Conservation (phyloP, 30 jellyfish, hydroid and myxozoan species). For the Mastigias papua region DNA sequence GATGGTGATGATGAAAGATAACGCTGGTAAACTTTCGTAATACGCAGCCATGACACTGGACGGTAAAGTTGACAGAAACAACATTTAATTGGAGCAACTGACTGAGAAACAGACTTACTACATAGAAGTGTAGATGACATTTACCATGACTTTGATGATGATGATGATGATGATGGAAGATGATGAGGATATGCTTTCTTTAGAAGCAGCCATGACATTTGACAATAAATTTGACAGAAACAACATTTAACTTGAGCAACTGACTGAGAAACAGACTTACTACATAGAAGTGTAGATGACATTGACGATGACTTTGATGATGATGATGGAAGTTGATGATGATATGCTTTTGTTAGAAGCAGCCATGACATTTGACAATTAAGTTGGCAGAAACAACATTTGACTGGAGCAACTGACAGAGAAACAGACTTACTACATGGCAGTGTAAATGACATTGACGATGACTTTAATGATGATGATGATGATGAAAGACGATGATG, state of each 20-base stretch:
- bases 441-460: not conserved
- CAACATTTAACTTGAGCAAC: not conserved
- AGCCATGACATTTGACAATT: not conserved
- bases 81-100: not conserved
- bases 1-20: not conserved
- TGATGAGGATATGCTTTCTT: constrained; percentile 1
- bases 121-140: not conserved
- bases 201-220: not conserved
- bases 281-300: not conserved
- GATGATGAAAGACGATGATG: constrained; percentile 32
- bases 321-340: constrained; percentile 7
- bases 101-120: not conserved
- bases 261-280: not conserved
- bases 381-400: not conserved
- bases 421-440: not conserved
- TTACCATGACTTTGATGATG: not conserved
- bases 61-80: not conserved
- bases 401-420: no score
- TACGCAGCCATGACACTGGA: not conserved
- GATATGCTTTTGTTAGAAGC: not conserved
- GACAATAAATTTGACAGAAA: not conserved
- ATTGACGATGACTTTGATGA: not conserved
- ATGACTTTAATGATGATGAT: not conserved
- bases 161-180: constrained; percentile 9
- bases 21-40: not conserved